Evolutionary conservation across 2,888 invertebrate genomes (phyloP), one percentile per base, ranked within the genome.

Genomic region (Sclerodermus sp.): DNA sequence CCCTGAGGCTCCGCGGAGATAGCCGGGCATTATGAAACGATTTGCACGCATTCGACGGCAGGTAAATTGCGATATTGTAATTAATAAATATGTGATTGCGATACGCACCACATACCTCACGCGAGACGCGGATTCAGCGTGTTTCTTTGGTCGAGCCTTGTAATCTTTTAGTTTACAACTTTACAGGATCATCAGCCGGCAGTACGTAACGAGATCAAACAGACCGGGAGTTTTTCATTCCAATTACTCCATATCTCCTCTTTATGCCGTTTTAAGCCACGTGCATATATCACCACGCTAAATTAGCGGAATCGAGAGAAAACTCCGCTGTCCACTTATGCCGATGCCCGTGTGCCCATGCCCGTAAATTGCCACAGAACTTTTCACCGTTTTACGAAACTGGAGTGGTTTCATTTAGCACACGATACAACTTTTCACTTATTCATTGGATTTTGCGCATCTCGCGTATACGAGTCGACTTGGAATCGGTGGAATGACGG

Each of bases 161-260:
- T 47, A 42, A 41, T 42, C 17, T 29, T 44, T 37, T 37, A 18
- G 49, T 42, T 56, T 23, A 23, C 8, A 23, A 8, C 23, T 23
- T 60, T 61, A 64, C 60, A 58, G 59, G 61, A 62, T 68, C 67
- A 65, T 70, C 61, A 58, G 58, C 49, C 53, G 52, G 50, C 42
- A 43, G 45, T 49, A 54, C 55, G 48, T 47, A 51, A 50, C 41
- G 54, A 66, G 62, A 74, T 73, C 68, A 71, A 73, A 73, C 70
- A 67, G 68, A 67, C 70, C 68, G 74, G 60, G 71, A 64, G 67
- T 68, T 68, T 71, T 66, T 70, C 68, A 70, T 73, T 70, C 58
- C 56, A 47, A 58, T 57, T 63, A 58, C 57, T 60, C 44, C 48
- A 42, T 41, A 45, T 42, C 43, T 23, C 8, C 23, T 23, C 23